Percentiles rank a stretch among this genome's conserved stretches.
phyloP scores from a whole-genome alignment of 2,113 vertebrate species.

The Microtus ochrogaster region DNA sequence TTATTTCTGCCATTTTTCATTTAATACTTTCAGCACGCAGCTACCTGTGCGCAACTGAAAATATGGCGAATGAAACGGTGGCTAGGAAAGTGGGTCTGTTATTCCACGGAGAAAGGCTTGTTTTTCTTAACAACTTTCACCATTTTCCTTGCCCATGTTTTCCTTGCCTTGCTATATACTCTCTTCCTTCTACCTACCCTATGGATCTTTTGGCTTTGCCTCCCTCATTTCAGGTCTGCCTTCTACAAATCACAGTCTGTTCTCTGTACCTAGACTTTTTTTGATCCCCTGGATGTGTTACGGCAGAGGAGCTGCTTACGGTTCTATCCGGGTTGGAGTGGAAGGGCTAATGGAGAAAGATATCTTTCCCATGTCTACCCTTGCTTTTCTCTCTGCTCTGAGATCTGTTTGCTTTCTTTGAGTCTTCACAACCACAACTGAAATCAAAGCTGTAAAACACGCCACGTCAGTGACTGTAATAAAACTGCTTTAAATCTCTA shows the following conservation, averaged over 20 bases:
- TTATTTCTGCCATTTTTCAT: not conserved
- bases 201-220: not conserved
- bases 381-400: constrained; percentile 31
- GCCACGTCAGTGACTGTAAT: constrained; percentile 44
- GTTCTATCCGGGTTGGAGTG: not conserved
- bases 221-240: not conserved
- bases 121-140: not conserved
- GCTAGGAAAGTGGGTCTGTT: not conserved
- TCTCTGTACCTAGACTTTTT: not conserved
- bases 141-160: not conserved
- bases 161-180: not conserved
- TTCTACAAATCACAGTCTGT: not conserved
- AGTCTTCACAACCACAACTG: constrained; percentile 59
- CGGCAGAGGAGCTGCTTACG: not conserved
- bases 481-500: constrained; percentile 48
- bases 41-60: not conserved
- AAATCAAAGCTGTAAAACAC: constrained; percentile 43
- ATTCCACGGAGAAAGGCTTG: not conserved
- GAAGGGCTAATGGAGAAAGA: not conserved
- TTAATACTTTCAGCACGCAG: not conserved
- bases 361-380: not conserved
- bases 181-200: not conserved
- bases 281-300: not conserved
- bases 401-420: constrained; percentile 49
- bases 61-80: not conserved